A percentile compares a stretch with the other conserved stretches of the same genome.
Conservation (phyloP, 2,888 invertebrate genomes). For the Tenodera sinensis region DNA sequence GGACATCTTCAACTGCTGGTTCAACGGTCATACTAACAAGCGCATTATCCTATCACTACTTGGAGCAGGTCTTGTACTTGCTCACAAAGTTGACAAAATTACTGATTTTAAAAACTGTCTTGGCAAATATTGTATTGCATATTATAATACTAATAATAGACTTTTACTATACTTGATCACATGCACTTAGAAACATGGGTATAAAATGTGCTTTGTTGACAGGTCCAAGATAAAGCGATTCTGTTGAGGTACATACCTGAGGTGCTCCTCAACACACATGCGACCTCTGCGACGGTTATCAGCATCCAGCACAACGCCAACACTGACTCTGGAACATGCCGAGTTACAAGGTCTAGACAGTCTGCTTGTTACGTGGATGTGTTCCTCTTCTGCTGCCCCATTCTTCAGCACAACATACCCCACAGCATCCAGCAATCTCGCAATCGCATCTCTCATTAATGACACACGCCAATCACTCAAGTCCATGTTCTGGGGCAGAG, state of each 20-base stretch:
- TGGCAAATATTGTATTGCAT: too few relatives aligned
- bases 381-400: not conserved
- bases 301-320: not conserved
- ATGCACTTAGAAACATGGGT: too few relatives aligned
- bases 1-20: too few relatives aligned
- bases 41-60: too few relatives aligned
- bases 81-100: too few relatives aligned
- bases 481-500: not conserved
- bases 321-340: not conserved
- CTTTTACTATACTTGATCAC: too few relatives aligned
- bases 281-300: not conserved
- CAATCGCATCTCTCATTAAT: not conserved
- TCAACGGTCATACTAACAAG: too few relatives aligned
- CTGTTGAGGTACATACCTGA: not conserved
- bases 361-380: not conserved
- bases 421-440: not conserved
- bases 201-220: too few relatives aligned
- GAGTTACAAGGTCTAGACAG: not conserved
- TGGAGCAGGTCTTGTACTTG: too few relatives aligned
- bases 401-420: not conserved
- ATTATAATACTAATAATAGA: too few relatives aligned
- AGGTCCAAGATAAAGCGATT: too few relatives aligned
- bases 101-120: too few relatives aligned
- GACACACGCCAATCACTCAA: not conserved
- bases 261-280: not conserved